Base-by-base conservation (phyloP, 2,888 invertebrate genomes). In the Trissolcus japonicus region DNA sequence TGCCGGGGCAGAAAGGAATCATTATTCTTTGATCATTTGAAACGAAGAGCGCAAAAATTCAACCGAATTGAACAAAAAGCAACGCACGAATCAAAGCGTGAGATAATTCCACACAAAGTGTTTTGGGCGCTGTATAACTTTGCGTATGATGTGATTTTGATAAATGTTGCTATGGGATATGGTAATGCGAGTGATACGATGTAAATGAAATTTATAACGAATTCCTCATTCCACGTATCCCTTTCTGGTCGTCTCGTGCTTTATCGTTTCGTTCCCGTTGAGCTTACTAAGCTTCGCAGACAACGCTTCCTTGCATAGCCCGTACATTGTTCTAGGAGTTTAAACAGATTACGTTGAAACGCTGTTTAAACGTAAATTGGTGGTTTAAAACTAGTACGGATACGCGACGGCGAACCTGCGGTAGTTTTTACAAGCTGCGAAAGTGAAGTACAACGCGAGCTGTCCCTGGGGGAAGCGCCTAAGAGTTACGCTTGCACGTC, bases 301-400 rank as follows among this genome's bases (percentile, higher is more conserved):
- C 83, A 84, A 84, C 83, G 82, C 63, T 76, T 75, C 78, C 78
- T 79, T 72, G 78, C 78, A 79, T 76, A 79, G 78, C 80, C 80
- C 82, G 77, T 83, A 84, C 86, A 85, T 85, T 86, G 84, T 86
- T 86, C 82, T 81, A 80, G 81, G 83, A 87, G 85, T 86, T 86
- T 87, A 86, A 86, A 86, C 86, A 86, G 87, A 86, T 86, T 87
- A 86, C 82, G 81, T 54, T 78, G 81, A 79, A 80, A 77, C 81
- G 82, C 83, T 86, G 86, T 85, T 86, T 84, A 84, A 87, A 84
- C 85, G 85, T 83, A 85, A 86, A 86, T 86, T 83, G 83, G 84
- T 80, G 79, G 80, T 82, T 81, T 76, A 73, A 72, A 78, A 79
- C 72, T 79, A 62, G 66, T 73, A 72, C 63, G 67, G 67, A 76